A percentile compares a stretch with the other conserved stretches of the same genome.
Evolutionary conservation across 2,888 invertebrate genomes (phyloP).

Genomic region (Ophioninae sp.): DNA sequence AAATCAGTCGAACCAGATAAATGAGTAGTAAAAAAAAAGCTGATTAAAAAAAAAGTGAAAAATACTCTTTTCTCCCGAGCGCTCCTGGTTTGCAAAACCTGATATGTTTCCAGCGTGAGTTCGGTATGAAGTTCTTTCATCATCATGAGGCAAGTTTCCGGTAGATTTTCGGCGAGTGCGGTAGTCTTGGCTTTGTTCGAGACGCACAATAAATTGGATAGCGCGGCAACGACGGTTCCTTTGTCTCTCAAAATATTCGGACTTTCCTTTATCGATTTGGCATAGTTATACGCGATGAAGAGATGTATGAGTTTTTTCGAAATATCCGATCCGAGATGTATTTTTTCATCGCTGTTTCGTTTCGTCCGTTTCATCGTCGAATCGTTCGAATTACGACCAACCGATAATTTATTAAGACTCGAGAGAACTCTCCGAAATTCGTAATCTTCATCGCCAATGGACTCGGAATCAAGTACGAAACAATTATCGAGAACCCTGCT

Average conservation of each 20-base stretch:
- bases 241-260: constrained; percentile 77
- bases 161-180: constrained; percentile 80
- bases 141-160: constrained; percentile 78
- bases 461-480: constrained; percentile 32
- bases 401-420: constrained; percentile 68
- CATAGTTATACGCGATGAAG: constrained; percentile 80
- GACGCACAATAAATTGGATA: constrained; percentile 81
- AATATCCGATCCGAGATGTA: constrained; percentile 79
- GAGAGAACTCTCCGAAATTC: constrained; percentile 66
- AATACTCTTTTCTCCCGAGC: constrained; percentile 80
- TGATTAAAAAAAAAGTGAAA: constrained; percentile 3
- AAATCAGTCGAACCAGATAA: too few species aligned
- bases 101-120: constrained; percentile 82
- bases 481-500: constrained; percentile 68
- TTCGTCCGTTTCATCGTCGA: background rate
- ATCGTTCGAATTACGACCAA: constrained; percentile 62
- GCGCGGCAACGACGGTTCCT: constrained; percentile 78
- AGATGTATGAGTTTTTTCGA: constrained; percentile 81
- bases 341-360: constrained; percentile 12
- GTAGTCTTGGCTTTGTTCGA: constrained; percentile 81
- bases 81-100: constrained; percentile 78
- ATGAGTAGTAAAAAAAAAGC: background rate
- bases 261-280: constrained; percentile 72
- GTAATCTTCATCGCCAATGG: constrained; percentile 53
- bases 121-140: constrained; percentile 81